Base-by-base conservation (phyloP, 2,797 vertebrate genomes). In the Hoplostethus mediterraneus region DNA sequence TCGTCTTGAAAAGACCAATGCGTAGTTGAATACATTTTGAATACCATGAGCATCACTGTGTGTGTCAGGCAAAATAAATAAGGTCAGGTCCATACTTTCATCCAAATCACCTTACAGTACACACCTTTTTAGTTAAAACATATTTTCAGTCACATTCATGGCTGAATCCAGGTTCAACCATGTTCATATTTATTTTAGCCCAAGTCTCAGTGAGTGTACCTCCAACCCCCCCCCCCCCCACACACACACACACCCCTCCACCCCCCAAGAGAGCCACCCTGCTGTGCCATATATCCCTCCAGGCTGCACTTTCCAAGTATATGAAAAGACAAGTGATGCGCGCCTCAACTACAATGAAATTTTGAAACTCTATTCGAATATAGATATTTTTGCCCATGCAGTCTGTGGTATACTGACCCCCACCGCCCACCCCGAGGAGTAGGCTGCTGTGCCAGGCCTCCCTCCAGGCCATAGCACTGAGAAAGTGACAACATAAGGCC, bases 401-500 rank as follows among this genome's bases (percentile, higher is more conserved):
- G 74, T 81, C 75, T 63, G 55, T 14, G 68, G 58, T 75, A 65
- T 17, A 73, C 59, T 54, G 52, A 33, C 31, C 10, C 47, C 40
- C 70, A 60, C n/a, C 6, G 54, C 12, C 68, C 49, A 13, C 61
- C 16, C 59, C 53, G 75, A 81, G 84, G n/a, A 87, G 77, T 87
- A 83, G 84, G 49, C 85, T 72, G 79, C 87, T 67, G 85, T 86
- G 90, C 88, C 91, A 88, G 90, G 85, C 88, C 85, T 90, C 91
- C 89, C 89, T 90, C 70, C 77, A 90, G 90, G 89, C 89, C 87
- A 90, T 84, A 66, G 75, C 6, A 67, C 86, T 88, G 87, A 79
- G 80, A 89, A 87, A 92, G 91, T 92, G 92, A 93, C 92, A 93
- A 92, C 92, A 93, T 89, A 90, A 91, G 91, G 91, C 90, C 86